Evolutionary conservation across 1,140 invertebrate genomes (phyloP).

Genomic region (Drosophila athabasca): DNA sequence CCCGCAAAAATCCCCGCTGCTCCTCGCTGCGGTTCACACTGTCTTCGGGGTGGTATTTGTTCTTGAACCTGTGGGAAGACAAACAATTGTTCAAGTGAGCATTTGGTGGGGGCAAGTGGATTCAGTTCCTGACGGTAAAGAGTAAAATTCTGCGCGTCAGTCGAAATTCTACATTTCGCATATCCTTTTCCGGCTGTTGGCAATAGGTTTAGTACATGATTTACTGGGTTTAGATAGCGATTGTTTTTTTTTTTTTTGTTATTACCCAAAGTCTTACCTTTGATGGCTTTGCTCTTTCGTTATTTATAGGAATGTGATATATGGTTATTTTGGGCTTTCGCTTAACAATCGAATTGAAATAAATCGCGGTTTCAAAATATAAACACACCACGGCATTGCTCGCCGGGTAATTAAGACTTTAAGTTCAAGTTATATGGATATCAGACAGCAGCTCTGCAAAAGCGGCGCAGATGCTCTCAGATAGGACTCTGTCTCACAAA

Average conservation of each 20-base stretch:
- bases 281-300: constrained; percentile 56
- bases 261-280: constrained; percentile 75
- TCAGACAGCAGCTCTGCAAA: constrained; percentile 52
- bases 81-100: not conserved
- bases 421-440: constrained; percentile 49
- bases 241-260: constrained; percentile 15
- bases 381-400: constrained; percentile 83
- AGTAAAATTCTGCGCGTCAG: not conserved
- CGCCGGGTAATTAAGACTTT: constrained; percentile 79
- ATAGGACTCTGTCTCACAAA: constrained; percentile 64
- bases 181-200: constrained; percentile 22
- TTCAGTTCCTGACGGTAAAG: not conserved
- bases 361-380: constrained; percentile 78
- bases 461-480: constrained; percentile 48
- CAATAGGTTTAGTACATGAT: constrained; percentile 31
- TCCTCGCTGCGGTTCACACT: constrained; percentile 95
- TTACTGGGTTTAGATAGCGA: constrained; percentile 37
- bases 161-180: constrained; percentile 6
- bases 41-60: constrained; percentile 99
- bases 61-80: constrained; percentile 93
- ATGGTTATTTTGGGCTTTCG: constrained; percentile 50
- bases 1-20: constrained; percentile 92
- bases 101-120: no score
- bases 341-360: constrained; percentile 73
- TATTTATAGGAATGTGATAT: constrained; percentile 60